These are phyloP conservation scores for Phaenicophaeus curvirostris DNA, from an alignment of 2,797 vertebrate species.

Conservation along the genomic window DNA sequence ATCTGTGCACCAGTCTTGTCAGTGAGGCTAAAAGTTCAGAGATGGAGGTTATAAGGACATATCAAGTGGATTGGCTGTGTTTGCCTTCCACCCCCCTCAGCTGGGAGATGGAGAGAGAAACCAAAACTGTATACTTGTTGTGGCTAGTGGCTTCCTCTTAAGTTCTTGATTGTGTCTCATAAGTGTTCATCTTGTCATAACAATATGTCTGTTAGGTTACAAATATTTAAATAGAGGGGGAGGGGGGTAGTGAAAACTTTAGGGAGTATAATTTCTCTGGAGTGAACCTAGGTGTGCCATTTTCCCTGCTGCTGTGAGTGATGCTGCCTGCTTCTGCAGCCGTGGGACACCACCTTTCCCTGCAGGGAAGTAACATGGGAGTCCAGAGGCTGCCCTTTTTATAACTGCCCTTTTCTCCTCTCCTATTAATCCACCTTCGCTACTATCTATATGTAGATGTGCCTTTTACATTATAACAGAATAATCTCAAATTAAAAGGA, in stretches of 20 bases:
- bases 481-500: not conserved
- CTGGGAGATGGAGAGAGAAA: not conserved
- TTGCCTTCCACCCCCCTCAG: not conserved
- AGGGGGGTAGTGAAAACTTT: not conserved
- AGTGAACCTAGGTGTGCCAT: not conserved
- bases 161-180: not conserved
- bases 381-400: not conserved
- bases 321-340: not conserved
- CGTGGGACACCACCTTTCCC: fast-evolving
- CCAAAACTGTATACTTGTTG: not conserved
- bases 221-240: not conserved
- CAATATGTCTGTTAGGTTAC: not conserved
- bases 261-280: not conserved
- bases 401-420: not conserved
- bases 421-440: not conserved
- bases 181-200: not conserved
- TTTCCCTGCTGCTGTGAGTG: not conserved
- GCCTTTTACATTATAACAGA: not conserved
- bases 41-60: not conserved
- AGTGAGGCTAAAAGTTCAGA: not conserved
- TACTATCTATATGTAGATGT: not conserved
- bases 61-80: not conserved
- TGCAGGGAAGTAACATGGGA: not conserved
- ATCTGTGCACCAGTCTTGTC: not conserved
- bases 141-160: not conserved